Evolutionary conservation across 2,888 invertebrate species (phyloP), one percentile per base, ranked within the genome.

Genomic region (Metalampra italica): DNA sequence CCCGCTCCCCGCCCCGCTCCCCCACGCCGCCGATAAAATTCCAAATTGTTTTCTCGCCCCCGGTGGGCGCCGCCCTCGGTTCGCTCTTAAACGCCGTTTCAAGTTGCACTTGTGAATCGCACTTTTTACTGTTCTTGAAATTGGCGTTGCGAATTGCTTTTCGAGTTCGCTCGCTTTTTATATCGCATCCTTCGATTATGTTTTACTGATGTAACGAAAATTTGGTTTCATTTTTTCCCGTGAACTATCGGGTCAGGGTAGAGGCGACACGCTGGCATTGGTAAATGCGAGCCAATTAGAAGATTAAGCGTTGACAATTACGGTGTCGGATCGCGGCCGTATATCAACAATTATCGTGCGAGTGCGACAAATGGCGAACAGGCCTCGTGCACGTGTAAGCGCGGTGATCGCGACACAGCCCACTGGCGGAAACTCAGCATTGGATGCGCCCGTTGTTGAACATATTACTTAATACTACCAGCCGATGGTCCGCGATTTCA

Each of bases 251-350:
- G 59, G 57, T 63, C 63, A 65, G 68, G 70, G 65, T 66, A 66
- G 69, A 71, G 68, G 78, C 78, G 73, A 75, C 71, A 75, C 73
- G 74, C 74, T 89, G 89, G 86, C 89, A 83, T 78, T 89, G 88
- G 85, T 76, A 89, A 89, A 89, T 89, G 88, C 78, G 85, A 82
- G 80, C 76, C 89, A 88, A 89, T 89, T 89, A 89, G 88, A 89
- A 89, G 89, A 89, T 89, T 86, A 89, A 89, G 82, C 89, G 89
- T 82, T 87, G 89, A 89, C 89, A 89, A 89, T 89, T 89, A 89
- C 88, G 63, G 76, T 71, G 80, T 70, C 79, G 82, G 86, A 78
- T 87, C 81, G 86, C 85, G 83, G 84, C 79, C 89, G 87, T 89
- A 85, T 87, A 88, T 89, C 89, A 89, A 88, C 89, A 88, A 89